Conservation (phyloP, 2,113 vertebrate species). For the Passer montanus region DNA sequence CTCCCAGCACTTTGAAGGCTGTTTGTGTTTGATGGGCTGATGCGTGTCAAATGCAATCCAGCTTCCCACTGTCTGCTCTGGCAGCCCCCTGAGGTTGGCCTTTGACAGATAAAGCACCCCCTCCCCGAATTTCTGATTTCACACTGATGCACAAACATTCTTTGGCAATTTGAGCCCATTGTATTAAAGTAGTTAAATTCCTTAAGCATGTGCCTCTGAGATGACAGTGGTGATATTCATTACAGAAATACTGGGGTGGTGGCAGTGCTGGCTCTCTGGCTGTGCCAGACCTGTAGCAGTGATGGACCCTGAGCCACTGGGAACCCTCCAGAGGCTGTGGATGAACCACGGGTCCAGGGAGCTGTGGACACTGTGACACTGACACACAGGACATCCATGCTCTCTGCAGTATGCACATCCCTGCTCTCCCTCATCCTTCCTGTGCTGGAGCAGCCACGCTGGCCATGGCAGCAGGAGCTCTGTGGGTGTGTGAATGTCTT, state of each 20-base stretch:
- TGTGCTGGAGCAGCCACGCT: neutral
- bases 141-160: slow-evolving; percentile 66
- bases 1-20: slow-evolving; percentile 60
- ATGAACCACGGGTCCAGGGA: fast-evolving
- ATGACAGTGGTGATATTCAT: slow-evolving; percentile 12
- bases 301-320: neutral
- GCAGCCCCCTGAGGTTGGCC: slow-evolving; percentile 63
- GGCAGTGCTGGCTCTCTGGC: neutral
- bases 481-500: neutral
- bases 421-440: fast-evolving
- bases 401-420: neutral
- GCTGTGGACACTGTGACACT: neutral
- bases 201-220: slow-evolving; percentile 52
- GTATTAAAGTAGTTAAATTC: slow-evolving; percentile 67
- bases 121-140: slow-evolving; percentile 68
- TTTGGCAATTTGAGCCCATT: slow-evolving; percentile 69
- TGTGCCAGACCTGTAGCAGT: neutral
- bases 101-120: slow-evolving; percentile 67
- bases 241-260: neutral
- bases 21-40: slow-evolving; percentile 71
- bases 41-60: slow-evolving; percentile 74
- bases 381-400: neutral
- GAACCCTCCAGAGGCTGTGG: neutral
- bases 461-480: neutral
- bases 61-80: slow-evolving; percentile 70